Percentiles rank a stretch among this genome's conserved stretches.
These are phyloP conservation scores for Motacilla alba DNA, from an alignment of 2,113 vertebrate species.

Conservation along the genomic window DNA sequence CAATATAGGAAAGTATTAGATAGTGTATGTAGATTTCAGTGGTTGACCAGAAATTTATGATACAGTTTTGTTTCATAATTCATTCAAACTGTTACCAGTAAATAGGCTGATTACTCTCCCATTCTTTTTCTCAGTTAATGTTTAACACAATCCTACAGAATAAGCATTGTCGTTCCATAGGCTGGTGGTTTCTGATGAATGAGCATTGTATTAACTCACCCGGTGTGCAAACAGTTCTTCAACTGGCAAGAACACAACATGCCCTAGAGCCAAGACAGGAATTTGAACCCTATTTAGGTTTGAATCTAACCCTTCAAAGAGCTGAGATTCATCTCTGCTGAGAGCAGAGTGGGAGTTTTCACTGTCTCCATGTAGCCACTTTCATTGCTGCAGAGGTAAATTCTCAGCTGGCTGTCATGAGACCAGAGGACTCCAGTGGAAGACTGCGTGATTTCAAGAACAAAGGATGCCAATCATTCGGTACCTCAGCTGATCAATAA, in stretches of 20 bases:
- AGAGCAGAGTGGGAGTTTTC: not conserved
- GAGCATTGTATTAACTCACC: not conserved
- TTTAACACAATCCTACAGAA: not conserved
- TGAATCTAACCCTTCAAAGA: not conserved
- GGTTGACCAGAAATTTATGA: not conserved
- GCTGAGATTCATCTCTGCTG: not conserved
- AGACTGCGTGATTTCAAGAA: not conserved
- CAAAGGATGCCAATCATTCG: not conserved
- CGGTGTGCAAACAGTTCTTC: not conserved
- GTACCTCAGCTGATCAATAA: accelerated
- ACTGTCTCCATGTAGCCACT: not conserved
- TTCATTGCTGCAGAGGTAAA: not conserved
- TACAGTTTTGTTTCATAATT: not conserved
- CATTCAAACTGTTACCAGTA: not conserved
- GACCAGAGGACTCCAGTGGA: not conserved
- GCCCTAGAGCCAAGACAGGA: not conserved
- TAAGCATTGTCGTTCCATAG: not conserved
- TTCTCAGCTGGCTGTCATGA: not conserved
- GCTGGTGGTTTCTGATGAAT: not conserved
- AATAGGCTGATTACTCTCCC: no score
- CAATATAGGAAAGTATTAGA: not conserved
- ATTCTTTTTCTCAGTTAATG: not conserved
- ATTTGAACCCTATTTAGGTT: not conserved
- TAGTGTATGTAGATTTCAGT: not conserved
- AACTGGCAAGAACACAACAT: not conserved